Conservation (phyloP, 2,797 vertebrate genomes). For the Astyanax mexicanus region DNA sequence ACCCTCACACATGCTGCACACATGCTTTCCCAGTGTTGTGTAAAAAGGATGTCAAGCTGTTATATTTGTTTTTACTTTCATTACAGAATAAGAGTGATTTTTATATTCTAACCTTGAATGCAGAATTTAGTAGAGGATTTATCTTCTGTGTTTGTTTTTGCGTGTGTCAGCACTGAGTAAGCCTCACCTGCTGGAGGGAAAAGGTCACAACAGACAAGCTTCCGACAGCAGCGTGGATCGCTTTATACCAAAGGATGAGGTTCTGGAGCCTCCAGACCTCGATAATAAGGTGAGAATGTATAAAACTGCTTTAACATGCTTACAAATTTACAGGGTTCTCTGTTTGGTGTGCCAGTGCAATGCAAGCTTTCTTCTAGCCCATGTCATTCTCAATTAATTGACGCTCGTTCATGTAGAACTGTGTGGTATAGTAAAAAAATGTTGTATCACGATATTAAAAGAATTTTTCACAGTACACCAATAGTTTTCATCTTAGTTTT, state of each 20-base stretch:
- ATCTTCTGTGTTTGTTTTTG: slow-evolving; percentile 30
- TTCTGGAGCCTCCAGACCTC: slow-evolving; percentile 81
- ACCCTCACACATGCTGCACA: neutral
- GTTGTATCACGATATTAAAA: no score
- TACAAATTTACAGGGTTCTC: no score
- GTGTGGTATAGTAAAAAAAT: no score
- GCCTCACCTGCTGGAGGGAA: slow-evolving; percentile 84
- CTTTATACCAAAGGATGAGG: slow-evolving; percentile 86
- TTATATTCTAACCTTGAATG: no score
- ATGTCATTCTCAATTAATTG: no score
- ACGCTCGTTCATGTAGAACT: no score
- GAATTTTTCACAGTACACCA: no score
- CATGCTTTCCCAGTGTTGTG: neutral
- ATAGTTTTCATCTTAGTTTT: no score
- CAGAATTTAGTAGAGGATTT: neutral
- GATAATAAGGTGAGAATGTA: slow-evolving; percentile 92
- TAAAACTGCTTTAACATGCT: no score
- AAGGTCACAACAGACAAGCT: slow-evolving; percentile 90
- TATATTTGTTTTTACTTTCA: neutral
- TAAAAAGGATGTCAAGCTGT: neutral
- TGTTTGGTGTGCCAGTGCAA: no score
- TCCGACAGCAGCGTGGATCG: slow-evolving; percentile 91
- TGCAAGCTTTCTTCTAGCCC: no score
- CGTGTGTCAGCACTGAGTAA: slow-evolving; percentile 84
- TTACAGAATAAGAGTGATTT: no score